A percentile compares a stretch with the other conserved stretches of the same genome.
Evolutionary conservation across 2,113 vertebrate species (phyloP).

Genomic region (Tapirus terrestris): DNA sequence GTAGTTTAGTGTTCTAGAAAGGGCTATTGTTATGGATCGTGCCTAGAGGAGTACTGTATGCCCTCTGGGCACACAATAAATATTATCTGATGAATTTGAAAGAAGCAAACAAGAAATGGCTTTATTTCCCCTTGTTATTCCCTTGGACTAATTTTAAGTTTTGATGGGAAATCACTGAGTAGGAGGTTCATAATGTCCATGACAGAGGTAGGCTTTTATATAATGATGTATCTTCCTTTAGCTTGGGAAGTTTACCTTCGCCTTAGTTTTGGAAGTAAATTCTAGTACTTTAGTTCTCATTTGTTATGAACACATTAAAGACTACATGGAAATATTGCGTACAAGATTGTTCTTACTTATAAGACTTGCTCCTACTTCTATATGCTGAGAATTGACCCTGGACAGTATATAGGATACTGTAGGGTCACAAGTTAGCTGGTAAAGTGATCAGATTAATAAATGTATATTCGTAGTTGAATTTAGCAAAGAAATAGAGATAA

Average conservation of each 20-base stretch:
- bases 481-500: slow-evolving; percentile 88
- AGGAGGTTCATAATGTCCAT: slow-evolving; percentile 56
- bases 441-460: slow-evolving; percentile 88
- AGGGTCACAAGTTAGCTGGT: slow-evolving; percentile 88
- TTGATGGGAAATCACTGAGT: slow-evolving; percentile 59
- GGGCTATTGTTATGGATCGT: neutral
- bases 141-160: slow-evolving; percentile 70
- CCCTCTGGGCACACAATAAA: neutral
- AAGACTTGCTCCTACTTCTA: slow-evolving; percentile 22
- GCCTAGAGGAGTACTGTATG: neutral
- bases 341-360: slow-evolving; percentile 44
- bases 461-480: slow-evolving; percentile 87
- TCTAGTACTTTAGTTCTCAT: slow-evolving; percentile 58
- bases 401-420: slow-evolving; percentile 1
- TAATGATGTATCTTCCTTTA: slow-evolving; percentile 41
- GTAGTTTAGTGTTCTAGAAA: slow-evolving; percentile 51
- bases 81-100: slow-evolving; percentile 73
- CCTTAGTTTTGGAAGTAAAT: slow-evolving; percentile 41
- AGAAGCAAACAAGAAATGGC: slow-evolving; percentile 69
- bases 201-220: slow-evolving; percentile 23
- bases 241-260: neutral
- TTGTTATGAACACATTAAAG: slow-evolving; percentile 69
- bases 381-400: slow-evolving; percentile 57
- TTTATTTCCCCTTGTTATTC: slow-evolving; percentile 37
- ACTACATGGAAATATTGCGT: slow-evolving; percentile 32